phyloP scores from a whole-genome alignment of 2,797 vertebrate species.

The Tragopan temminckii region DNA sequence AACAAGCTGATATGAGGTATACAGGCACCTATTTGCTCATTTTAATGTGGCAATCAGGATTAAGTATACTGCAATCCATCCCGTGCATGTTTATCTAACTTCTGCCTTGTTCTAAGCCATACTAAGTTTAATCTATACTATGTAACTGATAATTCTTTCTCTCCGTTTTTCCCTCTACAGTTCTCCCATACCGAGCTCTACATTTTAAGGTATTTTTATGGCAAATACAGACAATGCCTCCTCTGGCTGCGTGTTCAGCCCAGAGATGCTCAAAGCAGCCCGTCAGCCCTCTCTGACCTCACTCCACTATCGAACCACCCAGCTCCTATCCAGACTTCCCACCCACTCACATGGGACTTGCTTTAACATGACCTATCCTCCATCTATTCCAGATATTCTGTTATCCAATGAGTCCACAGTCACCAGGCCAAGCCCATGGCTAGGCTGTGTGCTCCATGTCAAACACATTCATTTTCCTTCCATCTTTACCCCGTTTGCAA shows the following conservation, averaged over 20 bases:
- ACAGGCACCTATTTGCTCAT: background rate
- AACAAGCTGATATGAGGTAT: background rate
- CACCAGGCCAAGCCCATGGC: background rate
- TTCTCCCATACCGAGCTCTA: background rate
- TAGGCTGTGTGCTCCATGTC: fast-evolving
- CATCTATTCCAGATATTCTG: background rate
- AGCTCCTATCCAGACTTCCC: background rate
- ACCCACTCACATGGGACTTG: background rate
- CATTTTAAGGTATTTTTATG: background rate
- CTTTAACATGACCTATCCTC: background rate
- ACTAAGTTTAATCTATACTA: background rate
- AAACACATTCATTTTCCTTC: background rate
- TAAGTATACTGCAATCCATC: background rate
- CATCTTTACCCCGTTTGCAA: background rate
- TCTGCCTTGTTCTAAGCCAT: background rate
- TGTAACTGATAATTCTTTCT: background rate
- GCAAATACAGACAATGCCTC: background rate
- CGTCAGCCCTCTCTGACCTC: background rate
- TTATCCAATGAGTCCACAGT: background rate
- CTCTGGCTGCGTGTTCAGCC: background rate
- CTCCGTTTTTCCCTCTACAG: background rate
- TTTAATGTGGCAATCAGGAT: background rate
- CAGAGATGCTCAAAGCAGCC: fast-evolving
- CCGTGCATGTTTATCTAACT: background rate
- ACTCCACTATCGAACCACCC: background rate